Conservation (phyloP, 2,888 invertebrate genomes). For the Pseudanteris insignis region DNA sequence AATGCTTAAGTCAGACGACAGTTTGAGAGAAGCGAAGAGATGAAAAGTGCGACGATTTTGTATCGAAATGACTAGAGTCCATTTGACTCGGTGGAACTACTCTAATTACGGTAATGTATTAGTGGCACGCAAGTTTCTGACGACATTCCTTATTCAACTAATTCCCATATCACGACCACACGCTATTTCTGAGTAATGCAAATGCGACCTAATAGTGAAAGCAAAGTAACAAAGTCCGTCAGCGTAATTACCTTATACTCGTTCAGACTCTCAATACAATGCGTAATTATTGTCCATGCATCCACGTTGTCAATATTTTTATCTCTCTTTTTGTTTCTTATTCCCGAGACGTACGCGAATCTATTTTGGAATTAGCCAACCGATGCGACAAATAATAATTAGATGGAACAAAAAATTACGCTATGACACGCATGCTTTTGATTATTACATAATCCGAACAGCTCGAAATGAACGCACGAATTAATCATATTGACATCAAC, state of each 20-base stretch:
- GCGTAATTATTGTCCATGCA: too few relatives aligned
- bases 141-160: slow-evolving; percentile 23
- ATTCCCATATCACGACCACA: slow-evolving; percentile 18
- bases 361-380: too few relatives aligned
- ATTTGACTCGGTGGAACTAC: slow-evolving; percentile 25
- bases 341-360: too few relatives aligned
- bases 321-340: too few relatives aligned
- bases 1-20: background rate
- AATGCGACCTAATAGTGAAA: slow-evolving; percentile 7
- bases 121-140: slow-evolving; percentile 22
- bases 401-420: too few relatives aligned
- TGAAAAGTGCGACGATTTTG: background rate
- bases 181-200: slow-evolving; percentile 21
- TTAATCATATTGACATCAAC: too few relatives aligned
- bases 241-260: slow-evolving; percentile 6
- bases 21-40: too few relatives aligned
- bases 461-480: too few relatives aligned
- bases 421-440: too few relatives aligned
- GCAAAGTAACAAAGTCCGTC: slow-evolving; percentile 7
- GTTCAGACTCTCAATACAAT: background rate
- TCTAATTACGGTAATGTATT: slow-evolving; percentile 35
- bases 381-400: too few relatives aligned
- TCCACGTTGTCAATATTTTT: too few relatives aligned
- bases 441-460: too few relatives aligned
- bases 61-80: slow-evolving; percentile 10